phyloP scores from a whole-genome alignment of 2,888 invertebrate genomes.

The Drosophila cognata region DNA sequence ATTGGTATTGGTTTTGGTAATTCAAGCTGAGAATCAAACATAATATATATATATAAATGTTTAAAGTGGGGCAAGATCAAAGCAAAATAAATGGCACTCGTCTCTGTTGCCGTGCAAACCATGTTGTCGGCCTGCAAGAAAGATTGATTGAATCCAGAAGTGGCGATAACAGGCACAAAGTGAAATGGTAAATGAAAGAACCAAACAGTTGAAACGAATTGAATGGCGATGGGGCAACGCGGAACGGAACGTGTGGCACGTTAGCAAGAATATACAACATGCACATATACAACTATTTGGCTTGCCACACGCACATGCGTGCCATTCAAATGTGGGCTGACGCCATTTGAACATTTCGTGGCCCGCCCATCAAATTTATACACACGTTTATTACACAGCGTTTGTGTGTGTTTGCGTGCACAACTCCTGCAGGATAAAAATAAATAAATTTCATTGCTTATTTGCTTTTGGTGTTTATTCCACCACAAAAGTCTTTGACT shows the following conservation, averaged over 20 bases:
- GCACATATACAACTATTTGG: slow-evolving; percentile 61
- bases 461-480: slow-evolving; percentile 30
- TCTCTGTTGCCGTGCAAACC: slow-evolving; percentile 50
- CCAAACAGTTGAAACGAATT: slow-evolving; percentile 59
- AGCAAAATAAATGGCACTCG: slow-evolving; percentile 46
- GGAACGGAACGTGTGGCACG: slow-evolving; percentile 43
- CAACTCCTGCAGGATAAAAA: slow-evolving; percentile 39
- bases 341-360: slow-evolving; percentile 69
- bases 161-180: slow-evolving; percentile 78
- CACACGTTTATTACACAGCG: slow-evolving; percentile 58
- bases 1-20: slow-evolving; percentile 4
- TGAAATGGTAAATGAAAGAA: slow-evolving; percentile 75
- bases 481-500: slow-evolving; percentile 20
- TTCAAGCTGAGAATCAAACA: slow-evolving; percentile 52
- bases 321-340: slow-evolving; percentile 78
- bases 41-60: neutral
- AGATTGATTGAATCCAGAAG: slow-evolving; percentile 80
- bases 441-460: slow-evolving; percentile 57
- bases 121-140: slow-evolving; percentile 57
- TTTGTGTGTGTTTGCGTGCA: slow-evolving; percentile 28
- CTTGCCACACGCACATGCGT: slow-evolving; percentile 73
- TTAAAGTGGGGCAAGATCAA: slow-evolving; percentile 6
- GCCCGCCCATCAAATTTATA: slow-evolving; percentile 63
- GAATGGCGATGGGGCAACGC: neutral
- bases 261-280: slow-evolving; percentile 41